Conservation (phyloP, 2,113 vertebrate genomes). For the Perca flavescens region DNA sequence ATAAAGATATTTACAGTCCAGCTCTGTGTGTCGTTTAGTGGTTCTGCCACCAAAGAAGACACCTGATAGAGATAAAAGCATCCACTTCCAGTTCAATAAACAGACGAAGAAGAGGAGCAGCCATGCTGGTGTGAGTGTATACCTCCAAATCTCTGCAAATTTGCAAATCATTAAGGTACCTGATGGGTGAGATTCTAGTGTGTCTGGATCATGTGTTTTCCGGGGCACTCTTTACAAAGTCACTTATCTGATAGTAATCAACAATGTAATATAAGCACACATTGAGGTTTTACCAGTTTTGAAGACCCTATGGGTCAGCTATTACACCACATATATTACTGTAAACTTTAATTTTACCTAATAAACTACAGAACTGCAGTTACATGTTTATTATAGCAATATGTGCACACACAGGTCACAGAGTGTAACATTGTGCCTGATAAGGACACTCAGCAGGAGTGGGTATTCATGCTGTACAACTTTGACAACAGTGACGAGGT, state of each 20-base stretch:
- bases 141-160: not conserved
- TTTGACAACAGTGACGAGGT: conserved; percentile 92
- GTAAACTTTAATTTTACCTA: not conserved
- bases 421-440: conserved; percentile 84
- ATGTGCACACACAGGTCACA: conserved; percentile 80
- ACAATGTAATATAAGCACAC: not conserved
- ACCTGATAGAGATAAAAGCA: conserved; percentile 5
- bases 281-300: not conserved
- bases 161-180: conserved; percentile 18
- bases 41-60: conserved; percentile 58
- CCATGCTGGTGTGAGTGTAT: conserved; percentile 55
- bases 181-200: conserved; percentile 4
- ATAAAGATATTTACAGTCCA: not conserved
- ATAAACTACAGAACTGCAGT: not conserved
- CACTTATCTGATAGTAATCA: not conserved
- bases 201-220: not conserved
- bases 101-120: conserved; percentile 36
- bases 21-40: conserved; percentile 58
- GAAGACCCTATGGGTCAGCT: not conserved
- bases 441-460: conserved; percentile 90
- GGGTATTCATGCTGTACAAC: conserved; percentile 93
- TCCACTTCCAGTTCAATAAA: conserved; percentile 31
- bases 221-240: not conserved
- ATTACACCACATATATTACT: not conserved
- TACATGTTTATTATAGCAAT: not conserved